These are phyloP conservation scores for Sebastes matsubarae DNA, from an alignment of 2,797 vertebrate species.

Conservation along the genomic window DNA sequence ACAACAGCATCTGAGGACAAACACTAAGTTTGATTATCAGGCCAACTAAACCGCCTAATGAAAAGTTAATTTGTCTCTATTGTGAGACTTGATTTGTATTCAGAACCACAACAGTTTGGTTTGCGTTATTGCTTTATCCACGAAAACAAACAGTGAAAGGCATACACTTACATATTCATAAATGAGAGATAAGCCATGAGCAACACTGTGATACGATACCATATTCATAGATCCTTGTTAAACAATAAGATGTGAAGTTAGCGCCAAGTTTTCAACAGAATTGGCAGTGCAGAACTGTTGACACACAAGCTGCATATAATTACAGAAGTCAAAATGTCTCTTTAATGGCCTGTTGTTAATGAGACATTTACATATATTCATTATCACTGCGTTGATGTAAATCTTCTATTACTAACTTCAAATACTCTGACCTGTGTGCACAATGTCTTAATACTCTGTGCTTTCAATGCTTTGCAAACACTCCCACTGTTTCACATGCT, in stretches of 20 bases:
- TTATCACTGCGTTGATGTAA: not conserved
- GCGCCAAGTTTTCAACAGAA: slow-evolving; percentile 11
- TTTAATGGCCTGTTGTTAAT: not conserved
- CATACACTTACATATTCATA: slow-evolving; percentile 45
- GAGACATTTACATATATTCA: slow-evolving; percentile 6
- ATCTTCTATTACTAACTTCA: not conserved
- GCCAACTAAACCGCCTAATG: slow-evolving; percentile 29
- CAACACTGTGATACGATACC: slow-evolving; percentile 4
- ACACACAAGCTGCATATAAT: not conserved
- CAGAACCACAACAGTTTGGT: slow-evolving; percentile 15
- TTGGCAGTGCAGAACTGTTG: not conserved
- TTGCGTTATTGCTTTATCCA: slow-evolving; percentile 31
- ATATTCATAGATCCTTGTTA: slow-evolving; percentile 22
- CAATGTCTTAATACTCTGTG: not conserved
- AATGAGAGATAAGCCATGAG: slow-evolving; percentile 26
- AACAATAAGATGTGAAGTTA: slow-evolving; percentile 14
- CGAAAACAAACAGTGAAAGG: slow-evolving; percentile 43
- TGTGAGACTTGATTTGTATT: slow-evolving; percentile 42
- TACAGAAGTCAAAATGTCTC: slow-evolving; percentile 3
- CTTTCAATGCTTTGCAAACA: not conserved
- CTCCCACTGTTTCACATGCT: not conserved
- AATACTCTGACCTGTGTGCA: not conserved
- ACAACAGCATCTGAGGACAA: slow-evolving; percentile 23
- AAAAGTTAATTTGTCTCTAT: slow-evolving; percentile 33
- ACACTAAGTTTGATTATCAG: slow-evolving; percentile 44